Evolutionary conservation across 23 tunicate species (phyloP), one percentile per base, ranked within the genome.

Genomic region (Styela clava): DNA sequence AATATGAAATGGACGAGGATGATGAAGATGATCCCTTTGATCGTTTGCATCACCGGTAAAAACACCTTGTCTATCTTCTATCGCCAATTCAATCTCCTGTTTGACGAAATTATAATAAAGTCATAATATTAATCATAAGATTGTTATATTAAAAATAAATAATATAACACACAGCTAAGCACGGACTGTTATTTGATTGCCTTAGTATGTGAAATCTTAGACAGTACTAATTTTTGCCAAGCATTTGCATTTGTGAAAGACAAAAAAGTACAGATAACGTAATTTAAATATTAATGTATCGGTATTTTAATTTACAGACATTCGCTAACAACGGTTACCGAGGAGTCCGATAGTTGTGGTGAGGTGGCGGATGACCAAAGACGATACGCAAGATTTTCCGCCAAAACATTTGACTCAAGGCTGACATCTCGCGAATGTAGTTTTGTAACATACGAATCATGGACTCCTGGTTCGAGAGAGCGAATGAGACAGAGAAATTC

Each of bases 21-120:
- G 81, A 35, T 23, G 65, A 71, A 32, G 77, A 52, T 76, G 81
- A 76, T 44, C 81, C 81, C 12, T 76, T 76, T 24, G 81, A 76
- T 56, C 30, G 81, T 12, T 76, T 76, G n/a, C 81, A 76, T 76
- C 81, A 76, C 81, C 0, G 81, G 81, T 76, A 36, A 29, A 27
- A 22, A 44, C 21, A 52, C 20, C 1, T 74, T 29, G 52, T 74
- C n/a, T 31, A 29, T 74, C 26, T 22, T 21, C 20, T 0, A 22
- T 69, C n/a, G n/a, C n/a, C n/a, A n/a, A n/a, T n/a, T n/a, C n/a
- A n/a, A n/a, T n/a, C n/a, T n/a, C 64, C n/a, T 21, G 64, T 61
- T 21, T 22, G 22, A 61, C 64, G 22, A 61, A 0, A 21, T 23
- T 61, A 61, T 21, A 61, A 61, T 0, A 22, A 61, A 61, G n/a